These are phyloP conservation scores for Sebastiscus tertius DNA, from an alignment of 2,797 vertebrate genomes.

Conservation along the genomic window DNA sequence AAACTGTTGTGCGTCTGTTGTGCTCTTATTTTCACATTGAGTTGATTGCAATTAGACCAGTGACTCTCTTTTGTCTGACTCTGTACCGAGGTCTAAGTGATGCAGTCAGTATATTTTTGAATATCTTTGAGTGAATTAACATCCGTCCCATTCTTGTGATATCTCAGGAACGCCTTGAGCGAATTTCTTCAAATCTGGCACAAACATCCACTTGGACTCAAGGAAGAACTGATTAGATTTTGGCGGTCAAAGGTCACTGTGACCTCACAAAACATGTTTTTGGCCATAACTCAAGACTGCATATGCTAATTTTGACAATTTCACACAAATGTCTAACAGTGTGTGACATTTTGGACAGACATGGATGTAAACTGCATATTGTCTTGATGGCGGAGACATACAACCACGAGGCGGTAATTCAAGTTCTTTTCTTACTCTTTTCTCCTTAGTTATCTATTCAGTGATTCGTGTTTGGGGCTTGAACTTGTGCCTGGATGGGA, in stretches of 20 bases:
- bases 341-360: too few relatives aligned
- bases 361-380: too few relatives aligned
- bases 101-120: not conserved
- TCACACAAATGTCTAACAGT: too few relatives aligned
- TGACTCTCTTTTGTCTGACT: not conserved
- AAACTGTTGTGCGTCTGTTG: not conserved
- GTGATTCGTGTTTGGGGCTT: not conserved
- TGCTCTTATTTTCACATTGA: not conserved
- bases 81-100: not conserved
- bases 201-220: too few relatives aligned
- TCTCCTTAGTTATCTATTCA: not conserved
- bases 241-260: too few relatives aligned
- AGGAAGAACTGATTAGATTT: too few relatives aligned
- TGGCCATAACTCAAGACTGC: too few relatives aligned
- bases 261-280: too few relatives aligned
- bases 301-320: too few relatives aligned
- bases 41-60: conserved; percentile 4
- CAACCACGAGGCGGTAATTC: too few relatives aligned
- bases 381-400: too few relatives aligned
- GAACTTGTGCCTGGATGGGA: not conserved
- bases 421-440: not conserved
- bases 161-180: not conserved
- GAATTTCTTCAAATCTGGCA: not conserved
- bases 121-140: not conserved
- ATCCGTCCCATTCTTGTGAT: not conserved